Base-by-base conservation (phyloP, 1,140 invertebrate species). In the Apocrypta bakeri region DNA sequence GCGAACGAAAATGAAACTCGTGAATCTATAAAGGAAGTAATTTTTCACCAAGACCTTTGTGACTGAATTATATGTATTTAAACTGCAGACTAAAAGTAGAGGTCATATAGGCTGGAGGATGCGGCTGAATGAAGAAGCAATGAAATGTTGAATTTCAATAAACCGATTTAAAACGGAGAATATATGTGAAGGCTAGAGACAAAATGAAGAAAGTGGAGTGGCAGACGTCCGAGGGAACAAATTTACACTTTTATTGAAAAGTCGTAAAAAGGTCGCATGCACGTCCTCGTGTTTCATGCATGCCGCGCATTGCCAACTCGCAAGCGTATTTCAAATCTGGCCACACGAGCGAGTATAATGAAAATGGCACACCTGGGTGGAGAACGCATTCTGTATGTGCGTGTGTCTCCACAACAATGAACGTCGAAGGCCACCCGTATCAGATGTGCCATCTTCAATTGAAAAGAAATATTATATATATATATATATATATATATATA, bases 201-300 rank as follows among this genome's bases (percentile, higher is more conserved):
- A 56, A 56, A 21, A 0, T 21, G 48, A 56, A 56, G 48, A 21
- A 48, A 42, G 4, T 25, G 24, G 25, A 33, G 63, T 61, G 42
- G 29, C 27, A 75, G 14, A 25, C 48, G 9, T 24, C 2, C 9
- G n/a, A 9, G 29, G 29, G 17, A 9, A 37, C 25, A 2, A 72
- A 75, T 75, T 75, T 75, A 81, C 73, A 75, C 56, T 81, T 74
- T 81, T 74, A 78, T 75, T 42, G 25, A 56, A 31, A 68, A 75
- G 40, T 68, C 25, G 4, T 42, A 56, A 74, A 74, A 81, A 73
- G 40, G 75, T 66, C 63, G 27, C 27, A 25, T 11, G 63, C 48
- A 21, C 48, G 17, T 6, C 14, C 21, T 14, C 40, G 12, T 1
- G 21, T 2, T 56, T 21, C 17, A n/a, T 56, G 17, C 17, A n/a